phyloP scores from a whole-genome alignment of 2,888 invertebrate species.

The Cremastinae sp. region DNA sequence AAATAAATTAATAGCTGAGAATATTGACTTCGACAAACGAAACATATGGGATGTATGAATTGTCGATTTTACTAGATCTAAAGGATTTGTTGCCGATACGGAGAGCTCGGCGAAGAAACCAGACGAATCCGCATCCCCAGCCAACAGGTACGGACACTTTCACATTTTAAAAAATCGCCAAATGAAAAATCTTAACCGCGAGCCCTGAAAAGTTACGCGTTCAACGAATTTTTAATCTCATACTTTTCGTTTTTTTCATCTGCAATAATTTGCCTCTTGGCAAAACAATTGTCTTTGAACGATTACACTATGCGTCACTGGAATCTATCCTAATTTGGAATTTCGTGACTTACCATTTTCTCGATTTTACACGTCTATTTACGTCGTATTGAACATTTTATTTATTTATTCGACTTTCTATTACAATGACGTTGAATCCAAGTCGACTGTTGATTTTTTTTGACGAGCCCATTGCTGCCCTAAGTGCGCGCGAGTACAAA shows the following conservation, averaged over 20 bases:
- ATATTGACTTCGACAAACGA: conserved; percentile 18
- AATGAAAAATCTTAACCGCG: conserved; percentile 15
- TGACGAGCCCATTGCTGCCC: conserved; percentile 57
- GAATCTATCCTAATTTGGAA: conserved; percentile 32
- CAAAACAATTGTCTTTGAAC: conserved; percentile 12
- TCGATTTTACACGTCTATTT: conserved; percentile 7
- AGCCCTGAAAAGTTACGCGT: conserved; percentile 10
- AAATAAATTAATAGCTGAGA: no score
- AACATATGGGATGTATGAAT: conserved; percentile 64
- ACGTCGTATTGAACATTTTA: conserved; percentile 29
- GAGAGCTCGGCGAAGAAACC: conserved; percentile 69
- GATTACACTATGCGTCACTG: conserved; percentile 19
- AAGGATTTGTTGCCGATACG: conserved; percentile 75
- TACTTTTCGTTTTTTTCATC: conserved; percentile 11
- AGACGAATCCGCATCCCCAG: conserved; percentile 66
- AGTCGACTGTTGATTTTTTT: conserved; percentile 29
- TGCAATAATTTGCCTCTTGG: conserved; percentile 1
- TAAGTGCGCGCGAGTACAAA: conserved; percentile 57
- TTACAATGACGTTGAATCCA: conserved; percentile 51
- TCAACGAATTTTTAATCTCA: conserved; percentile 15
- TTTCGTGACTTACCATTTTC: conserved; percentile 23
- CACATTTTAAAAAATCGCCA: conserved; percentile 26
- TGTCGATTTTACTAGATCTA: conserved; percentile 76
- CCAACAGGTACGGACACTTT: conserved; percentile 73
- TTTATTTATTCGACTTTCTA: conserved; percentile 28